phyloP scores from a whole-genome alignment of 2,797 vertebrate species.

The Clarias pachynema region DNA sequence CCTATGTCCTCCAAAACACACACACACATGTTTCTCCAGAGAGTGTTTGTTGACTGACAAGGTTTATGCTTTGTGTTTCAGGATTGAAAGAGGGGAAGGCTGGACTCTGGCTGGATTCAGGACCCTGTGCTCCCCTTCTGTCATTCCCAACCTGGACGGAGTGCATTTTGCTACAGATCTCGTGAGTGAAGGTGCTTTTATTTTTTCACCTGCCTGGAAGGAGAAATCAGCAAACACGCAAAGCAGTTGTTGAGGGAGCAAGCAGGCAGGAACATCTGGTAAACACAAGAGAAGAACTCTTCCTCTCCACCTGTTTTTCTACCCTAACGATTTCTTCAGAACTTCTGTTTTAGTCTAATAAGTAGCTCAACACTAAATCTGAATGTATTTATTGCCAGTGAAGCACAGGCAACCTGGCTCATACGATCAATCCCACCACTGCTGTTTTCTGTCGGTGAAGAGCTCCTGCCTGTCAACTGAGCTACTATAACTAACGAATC shows the following conservation, averaged over 20 bases:
- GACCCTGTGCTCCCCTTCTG: slow-evolving; percentile 71
- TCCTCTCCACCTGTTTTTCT: slow-evolving; percentile 40
- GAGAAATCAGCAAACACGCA: slow-evolving; percentile 68
- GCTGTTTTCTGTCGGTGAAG: slow-evolving; percentile 72
- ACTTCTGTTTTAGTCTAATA: slow-evolving; percentile 73
- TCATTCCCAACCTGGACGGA: slow-evolving; percentile 71
- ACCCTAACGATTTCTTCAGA: slow-evolving; percentile 56
- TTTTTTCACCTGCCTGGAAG: slow-evolving; percentile 56
- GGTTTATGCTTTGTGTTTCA: slow-evolving; percentile 54
- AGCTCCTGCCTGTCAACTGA: slow-evolving; percentile 51
- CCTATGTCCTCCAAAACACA: background rate
- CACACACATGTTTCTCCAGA: slow-evolving; percentile 10
- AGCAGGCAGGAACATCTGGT: slow-evolving; percentile 64
- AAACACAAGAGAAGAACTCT: slow-evolving; percentile 63
- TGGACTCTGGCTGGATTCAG: slow-evolving; percentile 74
- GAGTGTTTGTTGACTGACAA: slow-evolving; percentile 51
- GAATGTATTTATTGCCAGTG: slow-evolving; percentile 92
- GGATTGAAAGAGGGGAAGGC: slow-evolving; percentile 77
- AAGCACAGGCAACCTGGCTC: slow-evolving; percentile 63
- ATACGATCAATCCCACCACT: slow-evolving; percentile 77
- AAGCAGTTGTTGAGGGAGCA: slow-evolving; percentile 62
- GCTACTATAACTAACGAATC: slow-evolving; percentile 55
- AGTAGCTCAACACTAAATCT: slow-evolving; percentile 78
- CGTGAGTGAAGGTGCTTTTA: slow-evolving; percentile 69
- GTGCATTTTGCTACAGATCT: slow-evolving; percentile 71